Conservation (phyloP, 2,113 vertebrate species). For the Oncorhynchus nerka region DNA sequence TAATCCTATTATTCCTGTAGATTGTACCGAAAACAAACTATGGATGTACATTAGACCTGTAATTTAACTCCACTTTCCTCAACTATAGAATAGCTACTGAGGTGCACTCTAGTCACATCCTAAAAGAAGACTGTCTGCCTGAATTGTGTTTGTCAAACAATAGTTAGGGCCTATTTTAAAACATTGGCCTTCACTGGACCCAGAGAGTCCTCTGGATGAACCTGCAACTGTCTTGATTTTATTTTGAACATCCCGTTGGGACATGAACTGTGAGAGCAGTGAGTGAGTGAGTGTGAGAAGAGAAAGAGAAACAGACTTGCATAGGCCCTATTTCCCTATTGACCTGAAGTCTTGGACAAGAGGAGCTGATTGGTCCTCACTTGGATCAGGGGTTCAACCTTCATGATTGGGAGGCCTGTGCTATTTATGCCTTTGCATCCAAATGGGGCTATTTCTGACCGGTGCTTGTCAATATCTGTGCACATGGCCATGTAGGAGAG, state of each 20-base stretch:
- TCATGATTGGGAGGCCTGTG: slow-evolving; percentile 6
- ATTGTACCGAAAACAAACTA: too few species aligned
- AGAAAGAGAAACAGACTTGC: neutral
- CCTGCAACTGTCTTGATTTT: neutral
- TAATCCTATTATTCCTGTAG: too few species aligned
- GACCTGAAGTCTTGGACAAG: neutral
- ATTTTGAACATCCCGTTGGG: neutral
- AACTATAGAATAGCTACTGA: too few species aligned
- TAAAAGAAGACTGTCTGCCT: too few species aligned
- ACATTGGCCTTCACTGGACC: neutral
- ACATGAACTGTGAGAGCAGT: neutral
- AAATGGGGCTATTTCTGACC: slow-evolving; percentile 9
- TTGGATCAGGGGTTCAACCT: slow-evolving; percentile 32
- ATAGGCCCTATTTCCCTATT: too few species aligned
- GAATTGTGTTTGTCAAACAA: neutral
- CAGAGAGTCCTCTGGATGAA: neutral
- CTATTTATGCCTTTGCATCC: slow-evolving; percentile 20
- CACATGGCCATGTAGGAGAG: neutral
- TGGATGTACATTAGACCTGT: too few species aligned
- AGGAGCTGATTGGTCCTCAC: slow-evolving; percentile 12
- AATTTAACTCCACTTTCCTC: too few species aligned
- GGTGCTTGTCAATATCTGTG: slow-evolving; percentile 8
- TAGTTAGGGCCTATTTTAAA: neutral
- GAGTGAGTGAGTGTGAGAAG: neutral
- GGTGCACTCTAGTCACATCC: too few species aligned